phyloP scores from a whole-genome alignment of 2,113 vertebrate species.

The Ginglymostoma cirratum region DNA sequence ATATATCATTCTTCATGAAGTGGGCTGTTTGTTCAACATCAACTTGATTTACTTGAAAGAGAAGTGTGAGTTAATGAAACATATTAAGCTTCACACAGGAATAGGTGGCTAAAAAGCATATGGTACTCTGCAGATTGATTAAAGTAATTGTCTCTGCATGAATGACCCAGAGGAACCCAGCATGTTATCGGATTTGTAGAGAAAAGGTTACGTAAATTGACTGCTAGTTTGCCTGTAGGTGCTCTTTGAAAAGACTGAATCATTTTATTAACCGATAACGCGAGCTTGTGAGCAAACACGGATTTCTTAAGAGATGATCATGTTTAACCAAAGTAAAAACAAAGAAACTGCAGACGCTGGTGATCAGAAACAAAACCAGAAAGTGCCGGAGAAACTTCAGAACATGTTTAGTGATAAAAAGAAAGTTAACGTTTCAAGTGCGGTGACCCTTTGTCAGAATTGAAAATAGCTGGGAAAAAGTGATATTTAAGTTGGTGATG shows the following conservation, averaged over 20 bases:
- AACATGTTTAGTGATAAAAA: no score
- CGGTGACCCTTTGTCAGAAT: no score
- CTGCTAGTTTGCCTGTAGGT: not conserved
- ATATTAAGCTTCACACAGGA: not conserved
- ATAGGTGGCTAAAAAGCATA: not conserved
- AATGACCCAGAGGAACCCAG: not conserved
- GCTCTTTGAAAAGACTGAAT: not conserved
- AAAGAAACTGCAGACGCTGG: no score
- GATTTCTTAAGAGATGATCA: no score
- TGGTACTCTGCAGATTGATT: not conserved
- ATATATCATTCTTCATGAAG: not conserved
- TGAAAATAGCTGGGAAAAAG: no score
- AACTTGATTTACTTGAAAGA: not conserved
- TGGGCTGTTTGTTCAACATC: not conserved
- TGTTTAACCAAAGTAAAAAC: no score
- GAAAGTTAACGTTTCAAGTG: no score
- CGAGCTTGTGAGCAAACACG: not conserved
- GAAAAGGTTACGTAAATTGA: constrained; percentile 2
- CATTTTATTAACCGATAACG: not conserved
- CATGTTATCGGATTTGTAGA: not conserved
- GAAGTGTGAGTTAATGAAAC: not conserved
- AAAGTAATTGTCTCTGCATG: not conserved
- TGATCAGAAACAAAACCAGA: no score
- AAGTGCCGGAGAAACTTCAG: no score
- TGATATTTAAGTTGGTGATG: no score